phyloP scores from a whole-genome alignment of 2,888 invertebrate species.

The Noctua pronuba region DNA sequence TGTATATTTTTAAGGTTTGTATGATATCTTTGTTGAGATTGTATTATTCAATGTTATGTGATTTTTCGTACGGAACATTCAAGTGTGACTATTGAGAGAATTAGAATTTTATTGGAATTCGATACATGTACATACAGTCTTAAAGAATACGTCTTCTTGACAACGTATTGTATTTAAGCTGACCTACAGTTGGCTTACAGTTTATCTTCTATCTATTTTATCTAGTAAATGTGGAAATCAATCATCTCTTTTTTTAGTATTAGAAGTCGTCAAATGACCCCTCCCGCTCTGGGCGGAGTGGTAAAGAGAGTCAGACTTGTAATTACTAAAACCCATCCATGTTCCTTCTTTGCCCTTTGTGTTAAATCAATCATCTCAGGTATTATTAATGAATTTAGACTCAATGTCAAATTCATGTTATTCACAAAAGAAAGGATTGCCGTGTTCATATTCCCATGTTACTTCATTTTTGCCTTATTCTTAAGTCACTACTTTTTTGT shows the following conservation, averaged over 20 bases:
- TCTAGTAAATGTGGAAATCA: no score
- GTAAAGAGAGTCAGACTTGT: no score
- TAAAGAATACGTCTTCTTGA: neutral
- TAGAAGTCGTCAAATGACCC: no score
- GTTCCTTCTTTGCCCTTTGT: no score
- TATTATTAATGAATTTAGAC: neutral
- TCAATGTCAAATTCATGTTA: neutral
- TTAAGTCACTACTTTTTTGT: constrained; percentile 32
- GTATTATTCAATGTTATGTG: neutral
- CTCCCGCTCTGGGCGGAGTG: no score
- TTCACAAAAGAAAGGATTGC: neutral
- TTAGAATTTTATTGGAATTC: neutral
- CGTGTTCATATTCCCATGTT: neutral
- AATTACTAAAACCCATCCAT: no score
- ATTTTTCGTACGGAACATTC: neutral
- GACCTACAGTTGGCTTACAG: no score
- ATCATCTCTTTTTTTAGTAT: no score
- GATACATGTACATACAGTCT: neutral
- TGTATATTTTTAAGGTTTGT: neutral
- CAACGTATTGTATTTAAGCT: neutral
- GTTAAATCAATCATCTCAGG: neutral
- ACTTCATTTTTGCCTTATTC: constrained; percentile 3
- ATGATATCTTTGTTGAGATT: neutral
- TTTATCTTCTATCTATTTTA: no score
- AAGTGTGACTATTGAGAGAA: neutral